A percentile compares a stretch with the other conserved stretches of the same genome.
Conservation (phyloP, 2,888 invertebrate genomes). For the Drosophila melanosoma region DNA sequence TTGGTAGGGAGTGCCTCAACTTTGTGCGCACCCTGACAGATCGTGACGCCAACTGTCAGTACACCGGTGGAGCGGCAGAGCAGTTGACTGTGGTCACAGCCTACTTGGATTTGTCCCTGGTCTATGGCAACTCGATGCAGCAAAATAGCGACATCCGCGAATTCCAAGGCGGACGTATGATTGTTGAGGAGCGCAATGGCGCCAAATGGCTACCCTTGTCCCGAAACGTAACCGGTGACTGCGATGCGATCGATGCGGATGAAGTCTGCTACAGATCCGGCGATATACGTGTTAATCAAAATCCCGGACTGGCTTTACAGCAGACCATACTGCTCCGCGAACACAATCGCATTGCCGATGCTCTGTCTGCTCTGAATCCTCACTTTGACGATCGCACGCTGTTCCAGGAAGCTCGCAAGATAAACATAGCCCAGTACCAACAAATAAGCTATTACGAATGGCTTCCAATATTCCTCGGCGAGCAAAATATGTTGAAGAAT, state of each 20-base stretch:
- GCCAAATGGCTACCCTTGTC: conserved; percentile 90
- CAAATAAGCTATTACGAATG: conserved; percentile 86
- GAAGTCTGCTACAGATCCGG: conserved; percentile 92
- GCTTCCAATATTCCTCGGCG: conserved; percentile 86
- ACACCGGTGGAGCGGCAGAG: conserved; percentile 87
- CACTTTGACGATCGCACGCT: conserved; percentile 86
- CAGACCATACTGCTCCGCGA: conserved; percentile 86
- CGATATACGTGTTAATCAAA: conserved; percentile 85
- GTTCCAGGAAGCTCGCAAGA: conserved; percentile 86
- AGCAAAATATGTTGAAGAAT: conserved; percentile 85
- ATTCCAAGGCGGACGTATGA: conserved; percentile 89
- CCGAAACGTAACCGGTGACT: conserved; percentile 89
- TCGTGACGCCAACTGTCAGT: conserved; percentile 87
- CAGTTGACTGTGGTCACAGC: conserved; percentile 86
- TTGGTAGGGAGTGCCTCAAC: conserved; percentile 88
- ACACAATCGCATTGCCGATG: conserved; percentile 86
- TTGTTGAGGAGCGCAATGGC: conserved; percentile 87
- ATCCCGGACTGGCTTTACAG: conserved; percentile 85
- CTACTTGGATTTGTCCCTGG: conserved; percentile 90
- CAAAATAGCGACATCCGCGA: conserved; percentile 89
- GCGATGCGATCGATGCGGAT: conserved; percentile 87
- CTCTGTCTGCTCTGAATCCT: conserved; percentile 85
- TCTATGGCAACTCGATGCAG: conserved; percentile 91
- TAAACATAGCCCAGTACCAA: conserved; percentile 86
- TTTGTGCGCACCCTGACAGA: conserved; percentile 89